Evolutionary conservation across 2,888 invertebrate species (phyloP), one percentile per base, ranked within the genome.

Genomic region (Graphium colonna): DNA sequence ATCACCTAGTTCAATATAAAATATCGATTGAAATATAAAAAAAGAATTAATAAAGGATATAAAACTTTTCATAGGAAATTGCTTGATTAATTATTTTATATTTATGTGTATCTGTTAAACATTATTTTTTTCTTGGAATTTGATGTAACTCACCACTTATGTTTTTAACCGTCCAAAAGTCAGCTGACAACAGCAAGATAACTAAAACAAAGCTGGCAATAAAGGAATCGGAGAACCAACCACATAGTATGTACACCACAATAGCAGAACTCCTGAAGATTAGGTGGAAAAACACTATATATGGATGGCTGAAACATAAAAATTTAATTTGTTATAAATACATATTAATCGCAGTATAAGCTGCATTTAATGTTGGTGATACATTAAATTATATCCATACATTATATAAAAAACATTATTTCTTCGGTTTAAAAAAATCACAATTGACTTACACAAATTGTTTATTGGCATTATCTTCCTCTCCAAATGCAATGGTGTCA

Each of bases 141-240:
- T 3, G 21, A 21, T 45, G 31, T 9, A 42, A 60, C 73, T 69
- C 53, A 86, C 88, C 98, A 57, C 97, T 97, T 43, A 98, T 95
- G 82, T 98, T 98, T 90, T 99, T 99, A 0, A 99, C 98, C 10
- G 97, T 97, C 99, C 99, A 99, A 89, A 99, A 99, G 80, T 99
- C 99, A 86, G 98, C 95, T 0, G 98, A 98, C 5, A 99, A 91
- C 50, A 99, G 91, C 21, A 98, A 87, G 9, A 97, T 93, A 33
- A 99, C 94, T 26, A 95, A 91, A 42, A 99, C 96, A 86, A 99
- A 99, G 85, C 95, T 97, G n/a, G 96, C 94, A 59, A 99, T 98
- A 81, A 98, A 99, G 62, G 97, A 97, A 70, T 93, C 92, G 1
- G 95, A 95, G 87, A 98, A 97, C 93, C 93, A 94, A 5, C 95